These are phyloP conservation scores for Parasteatoda lunata DNA, from an alignment of 2,888 invertebrate genomes.

Conservation along the genomic window DNA sequence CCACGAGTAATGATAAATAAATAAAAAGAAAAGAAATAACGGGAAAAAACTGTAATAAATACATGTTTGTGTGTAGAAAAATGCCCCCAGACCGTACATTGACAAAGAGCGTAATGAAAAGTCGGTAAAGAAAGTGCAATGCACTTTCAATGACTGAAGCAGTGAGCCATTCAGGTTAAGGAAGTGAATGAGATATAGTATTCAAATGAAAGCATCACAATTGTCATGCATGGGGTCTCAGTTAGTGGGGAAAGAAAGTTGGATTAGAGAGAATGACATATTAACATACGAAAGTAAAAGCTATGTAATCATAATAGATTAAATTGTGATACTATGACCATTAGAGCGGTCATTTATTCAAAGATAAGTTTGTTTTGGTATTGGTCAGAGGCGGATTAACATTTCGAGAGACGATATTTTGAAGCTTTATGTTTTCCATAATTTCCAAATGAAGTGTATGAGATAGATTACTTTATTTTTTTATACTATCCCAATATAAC, in stretches of 20 bases:
- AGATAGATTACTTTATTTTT: too few relatives aligned
- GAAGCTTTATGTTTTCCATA: too few relatives aligned
- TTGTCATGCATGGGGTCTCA: slow-evolving; percentile 23
- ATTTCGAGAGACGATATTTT: too few relatives aligned
- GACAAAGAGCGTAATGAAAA: slow-evolving; percentile 6
- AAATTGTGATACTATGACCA: too few relatives aligned
- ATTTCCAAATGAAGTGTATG: too few relatives aligned
- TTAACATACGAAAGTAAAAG: slow-evolving; percentile 31
- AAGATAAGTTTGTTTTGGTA: too few relatives aligned
- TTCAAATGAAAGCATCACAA: background rate
- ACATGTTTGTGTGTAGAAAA: slow-evolving; percentile 23
- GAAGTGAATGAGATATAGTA: slow-evolving; percentile 18
- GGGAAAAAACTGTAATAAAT: background rate
- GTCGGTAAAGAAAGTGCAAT: slow-evolving; percentile 39
- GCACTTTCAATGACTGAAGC: slow-evolving; percentile 33
- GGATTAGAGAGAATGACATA: slow-evolving; percentile 16
- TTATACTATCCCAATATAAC: too few relatives aligned
- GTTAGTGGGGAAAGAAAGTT: slow-evolving; percentile 33
- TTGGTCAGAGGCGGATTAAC: too few relatives aligned
- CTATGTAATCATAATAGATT: too few relatives aligned
- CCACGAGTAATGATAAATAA: background rate
- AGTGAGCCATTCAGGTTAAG: slow-evolving; percentile 28
- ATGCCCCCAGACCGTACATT: slow-evolving; percentile 24
- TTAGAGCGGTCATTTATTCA: too few relatives aligned
- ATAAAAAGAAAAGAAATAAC: background rate